Evolutionary conservation across 2,888 invertebrate species (phyloP).

Genomic region (Hypomecis punctinalis): DNA sequence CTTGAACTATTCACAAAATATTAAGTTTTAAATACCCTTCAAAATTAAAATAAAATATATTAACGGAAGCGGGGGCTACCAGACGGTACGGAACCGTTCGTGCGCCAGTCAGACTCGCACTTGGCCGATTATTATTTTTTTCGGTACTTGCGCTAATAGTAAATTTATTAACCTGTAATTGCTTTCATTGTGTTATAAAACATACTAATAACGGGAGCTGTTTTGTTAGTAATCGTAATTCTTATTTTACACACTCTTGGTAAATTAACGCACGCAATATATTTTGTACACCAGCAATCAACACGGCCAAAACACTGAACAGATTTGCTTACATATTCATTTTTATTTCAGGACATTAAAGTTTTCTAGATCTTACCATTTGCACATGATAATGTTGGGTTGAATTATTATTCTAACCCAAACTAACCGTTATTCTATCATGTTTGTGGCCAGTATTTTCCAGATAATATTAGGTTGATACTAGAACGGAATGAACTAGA

Average conservation of each 20-base stretch:
- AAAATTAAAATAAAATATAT: no score
- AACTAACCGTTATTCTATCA: slow-evolving; percentile 10
- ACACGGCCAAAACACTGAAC: slow-evolving; percentile 43
- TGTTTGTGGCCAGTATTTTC: slow-evolving; percentile 1
- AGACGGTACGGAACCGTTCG: no score
- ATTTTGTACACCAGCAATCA: slow-evolving; percentile 42
- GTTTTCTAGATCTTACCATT: slow-evolving; percentile 8
- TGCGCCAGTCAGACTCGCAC: no score
- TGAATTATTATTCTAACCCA: slow-evolving; percentile 13
- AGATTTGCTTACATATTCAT: slow-evolving; percentile 33
- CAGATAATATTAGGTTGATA: not conserved
- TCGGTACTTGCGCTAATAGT: not conserved
- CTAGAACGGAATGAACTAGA: not conserved
- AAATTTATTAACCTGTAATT: not conserved
- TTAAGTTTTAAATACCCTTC: no score
- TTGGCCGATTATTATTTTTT: no score
- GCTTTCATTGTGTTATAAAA: not conserved
- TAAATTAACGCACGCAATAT: slow-evolving; percentile 39
- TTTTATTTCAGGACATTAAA: slow-evolving; percentile 8
- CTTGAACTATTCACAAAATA: no score
- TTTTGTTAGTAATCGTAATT: slow-evolving; percentile 34
- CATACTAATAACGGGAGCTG: slow-evolving; percentile 4
- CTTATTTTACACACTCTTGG: slow-evolving; percentile 44
- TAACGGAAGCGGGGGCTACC: no score
- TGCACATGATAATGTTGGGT: slow-evolving; percentile 8